phyloP scores from a whole-genome alignment of 2,888 invertebrate species.

The Epistrophella euchroma region DNA sequence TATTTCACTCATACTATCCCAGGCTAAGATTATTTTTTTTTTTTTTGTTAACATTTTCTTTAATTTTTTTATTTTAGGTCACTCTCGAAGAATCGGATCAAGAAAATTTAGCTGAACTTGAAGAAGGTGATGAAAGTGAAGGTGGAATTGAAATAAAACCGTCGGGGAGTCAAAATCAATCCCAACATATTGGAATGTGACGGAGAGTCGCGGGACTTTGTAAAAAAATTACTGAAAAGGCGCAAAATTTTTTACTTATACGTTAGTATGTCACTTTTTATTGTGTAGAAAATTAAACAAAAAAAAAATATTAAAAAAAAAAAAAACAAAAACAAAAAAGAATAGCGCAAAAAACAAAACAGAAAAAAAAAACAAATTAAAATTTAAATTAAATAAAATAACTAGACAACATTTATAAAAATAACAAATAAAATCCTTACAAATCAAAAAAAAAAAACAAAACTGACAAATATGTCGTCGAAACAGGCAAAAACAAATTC shows the following conservation, averaged over 20 bases:
- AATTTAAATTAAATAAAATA: constrained; percentile 20
- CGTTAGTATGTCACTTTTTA: constrained; percentile 85
- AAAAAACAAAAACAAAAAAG: constrained; percentile 72
- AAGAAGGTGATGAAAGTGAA: constrained; percentile 85
- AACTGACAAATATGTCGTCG: constrained; percentile 45
- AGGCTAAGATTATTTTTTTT: too few species aligned
- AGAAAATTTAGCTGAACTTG: constrained; percentile 86
- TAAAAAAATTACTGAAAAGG: constrained; percentile 94
- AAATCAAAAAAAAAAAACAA: constrained; percentile 49
- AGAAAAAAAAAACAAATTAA: constrained; percentile 33
- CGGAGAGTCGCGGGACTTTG: constrained; percentile 96
- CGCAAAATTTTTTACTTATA: constrained; percentile 95
- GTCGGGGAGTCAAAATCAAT: constrained; percentile 85
- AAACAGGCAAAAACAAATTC: constrained; percentile 42
- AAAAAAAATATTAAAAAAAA: constrained; percentile 77
- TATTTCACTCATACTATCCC: too few species aligned
- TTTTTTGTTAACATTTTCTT: too few species aligned
- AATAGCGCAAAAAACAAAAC: constrained; percentile 69
- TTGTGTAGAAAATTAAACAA: constrained; percentile 77
- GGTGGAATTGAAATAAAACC: constrained; percentile 81
- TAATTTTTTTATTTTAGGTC: constrained; percentile 84
- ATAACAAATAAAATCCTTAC: constrained; percentile 52
- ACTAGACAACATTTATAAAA: constrained; percentile 70
- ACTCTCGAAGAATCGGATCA: constrained; percentile 91
- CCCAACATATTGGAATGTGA: constrained; percentile 92